Conservation (phyloP, 1,140 invertebrate species). For the Danaus plexippus region DNA sequence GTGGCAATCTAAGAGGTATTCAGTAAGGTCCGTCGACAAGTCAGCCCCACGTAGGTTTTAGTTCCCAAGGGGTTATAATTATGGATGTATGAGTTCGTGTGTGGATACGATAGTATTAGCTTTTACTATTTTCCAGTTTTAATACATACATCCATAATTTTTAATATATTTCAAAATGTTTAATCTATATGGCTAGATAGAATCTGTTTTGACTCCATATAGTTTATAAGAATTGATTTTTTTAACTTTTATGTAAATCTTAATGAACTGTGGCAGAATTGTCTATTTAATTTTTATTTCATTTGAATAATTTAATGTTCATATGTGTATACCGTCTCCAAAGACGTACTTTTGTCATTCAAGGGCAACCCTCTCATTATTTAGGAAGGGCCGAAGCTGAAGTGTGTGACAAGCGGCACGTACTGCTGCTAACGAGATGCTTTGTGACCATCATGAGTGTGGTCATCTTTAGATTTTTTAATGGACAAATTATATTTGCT, state of each 20-base stretch:
- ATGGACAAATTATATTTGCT: conserved; percentile 68
- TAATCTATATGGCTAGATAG: too few relatives aligned
- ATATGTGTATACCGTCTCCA: too few relatives aligned
- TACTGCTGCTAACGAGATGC: conserved; percentile 66
- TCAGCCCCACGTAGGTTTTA: conserved; percentile 49
- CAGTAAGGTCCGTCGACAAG: conserved; percentile 47
- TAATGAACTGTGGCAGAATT: too few relatives aligned
- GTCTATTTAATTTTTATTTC: too few relatives aligned
- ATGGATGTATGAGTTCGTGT: conserved; percentile 13
- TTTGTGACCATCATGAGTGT: conserved; percentile 66
- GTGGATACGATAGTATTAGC: conserved; percentile 25
- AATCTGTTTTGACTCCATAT: too few relatives aligned
- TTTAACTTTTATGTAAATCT: too few relatives aligned
- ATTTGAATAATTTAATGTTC: too few relatives aligned
- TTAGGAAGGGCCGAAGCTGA: conserved; percentile 68
- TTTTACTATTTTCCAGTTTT: too few relatives aligned
- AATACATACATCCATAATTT: too few relatives aligned
- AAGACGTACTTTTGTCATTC: conserved; percentile 15
- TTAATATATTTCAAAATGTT: too few relatives aligned
- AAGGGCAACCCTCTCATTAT: conserved; percentile 65
- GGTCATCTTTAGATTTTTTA: conserved; percentile 65
- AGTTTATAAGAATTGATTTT: too few relatives aligned
- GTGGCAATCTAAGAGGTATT: conserved; percentile 66
- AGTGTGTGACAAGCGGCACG: conserved; percentile 68
- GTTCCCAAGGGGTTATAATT: conserved; percentile 43